Evolutionary conservation across 2,888 invertebrate genomes (phyloP), one percentile per base, ranked within the genome.

Genomic region (Taenaris catops): DNA sequence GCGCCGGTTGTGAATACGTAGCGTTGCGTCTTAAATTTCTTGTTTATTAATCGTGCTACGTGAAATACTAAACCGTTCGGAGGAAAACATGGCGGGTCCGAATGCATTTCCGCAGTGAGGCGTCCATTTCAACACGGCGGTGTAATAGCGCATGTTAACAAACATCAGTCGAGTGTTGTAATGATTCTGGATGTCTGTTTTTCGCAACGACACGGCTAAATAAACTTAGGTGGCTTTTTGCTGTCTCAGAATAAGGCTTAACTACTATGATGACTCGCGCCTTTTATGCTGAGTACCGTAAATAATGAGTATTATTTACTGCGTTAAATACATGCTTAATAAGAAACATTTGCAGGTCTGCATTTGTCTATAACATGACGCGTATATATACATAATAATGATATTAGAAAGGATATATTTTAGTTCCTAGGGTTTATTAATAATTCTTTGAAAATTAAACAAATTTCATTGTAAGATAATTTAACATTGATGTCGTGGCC

Each of bases 1-100:
- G 58, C 59, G 66, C 79, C 80, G 80, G 71, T 71, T 79, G 63
- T 83, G 76, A 48, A 50, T 51, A 6, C 8, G 24, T 42, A 31
- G 33, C 17, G 36, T 34, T 40, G 41, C 29, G 46, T 41, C 37
- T 42, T 32, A 53, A 52, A 48, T 64, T 70, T 72, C 73, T 72
- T 76, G 75, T 76, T 78, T 78, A 76, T 73, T 63, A 33, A 17
- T 9, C 34, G 27, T 23, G 33, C 46, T 36, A 42, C 59, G 55
- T 55, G 58, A 50, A 50, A 44, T 44, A 56, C 49, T 51, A 66
- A 78, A 53, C 69, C 79, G 67, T 61, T 58, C 63, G 55, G 53
- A 52, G 58, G 58, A 58, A 71, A 74, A 70, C 64, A 67, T 55
- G 55, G 54, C 32, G 58, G 53, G 55, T 66, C 55, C 54, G 38